phyloP scores from a whole-genome alignment of 2,113 vertebrate genomes.

The Anarhynchus alexandrinus region DNA sequence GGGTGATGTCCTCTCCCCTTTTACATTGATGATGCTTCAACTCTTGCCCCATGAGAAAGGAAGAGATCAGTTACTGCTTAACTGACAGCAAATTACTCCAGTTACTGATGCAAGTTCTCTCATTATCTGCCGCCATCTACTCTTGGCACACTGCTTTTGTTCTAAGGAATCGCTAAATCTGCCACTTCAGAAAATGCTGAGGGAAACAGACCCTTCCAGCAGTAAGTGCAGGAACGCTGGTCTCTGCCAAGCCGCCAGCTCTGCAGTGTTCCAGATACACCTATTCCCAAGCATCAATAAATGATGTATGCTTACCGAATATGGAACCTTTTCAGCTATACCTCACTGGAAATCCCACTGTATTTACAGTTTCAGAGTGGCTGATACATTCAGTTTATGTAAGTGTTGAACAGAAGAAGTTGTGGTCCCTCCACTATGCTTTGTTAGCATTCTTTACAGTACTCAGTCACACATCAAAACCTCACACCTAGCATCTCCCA shows the following conservation, averaged over 20 bases:
- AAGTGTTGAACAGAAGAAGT: neutral
- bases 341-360: neutral
- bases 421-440: neutral
- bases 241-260: neutral
- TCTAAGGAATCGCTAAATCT: neutral
- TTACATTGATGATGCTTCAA: neutral
- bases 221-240: neutral
- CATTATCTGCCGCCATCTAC: neutral
- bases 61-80: neutral
- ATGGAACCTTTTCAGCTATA: neutral
- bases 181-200: neutral
- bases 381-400: accelerated
- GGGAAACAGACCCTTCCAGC: neutral
- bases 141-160: neutral
- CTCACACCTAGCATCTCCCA: neutral
- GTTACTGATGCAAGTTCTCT: neutral
- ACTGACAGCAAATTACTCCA: neutral
- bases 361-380: neutral
- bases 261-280: neutral
- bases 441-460: neutral
- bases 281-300: neutral
- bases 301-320: accelerated
- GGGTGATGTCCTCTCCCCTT: neutral
- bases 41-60: neutral
- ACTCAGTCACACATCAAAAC: neutral